Conservation (phyloP, 2,888 invertebrate species). For the Hedya salicella region DNA sequence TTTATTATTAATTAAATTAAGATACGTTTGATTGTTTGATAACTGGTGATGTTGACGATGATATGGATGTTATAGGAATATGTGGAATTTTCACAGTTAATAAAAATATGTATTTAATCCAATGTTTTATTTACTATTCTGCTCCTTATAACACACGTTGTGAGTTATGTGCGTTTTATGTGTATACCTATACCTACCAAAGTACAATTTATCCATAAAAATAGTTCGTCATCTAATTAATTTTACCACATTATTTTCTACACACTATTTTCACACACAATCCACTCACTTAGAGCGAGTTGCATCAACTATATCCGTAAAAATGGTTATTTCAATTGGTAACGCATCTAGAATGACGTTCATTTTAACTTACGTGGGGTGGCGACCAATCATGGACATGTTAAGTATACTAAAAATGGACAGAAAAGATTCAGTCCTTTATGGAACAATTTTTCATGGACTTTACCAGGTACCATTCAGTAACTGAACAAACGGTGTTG, state of each 20-base stretch:
- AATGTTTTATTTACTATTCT: slow-evolving; percentile 60
- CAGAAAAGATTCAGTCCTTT: too few relatives aligned
- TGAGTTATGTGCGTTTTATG: slow-evolving; percentile 16
- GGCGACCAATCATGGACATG: too few relatives aligned
- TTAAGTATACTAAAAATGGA: too few relatives aligned
- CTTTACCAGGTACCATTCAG: too few relatives aligned
- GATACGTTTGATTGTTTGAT: slow-evolving; percentile 49
- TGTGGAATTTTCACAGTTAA: slow-evolving; percentile 74
- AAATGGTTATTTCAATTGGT: too few relatives aligned
- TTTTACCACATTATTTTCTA: background rate
- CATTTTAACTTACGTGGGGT: too few relatives aligned
- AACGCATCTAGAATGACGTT: too few relatives aligned
- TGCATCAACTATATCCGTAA: too few relatives aligned
- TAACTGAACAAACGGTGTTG: too few relatives aligned
- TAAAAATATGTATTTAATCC: slow-evolving; percentile 70
- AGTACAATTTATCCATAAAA: background rate
- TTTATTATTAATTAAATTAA: slow-evolving; percentile 44
- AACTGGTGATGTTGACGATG: slow-evolving; percentile 56
- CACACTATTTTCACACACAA: too few relatives aligned
- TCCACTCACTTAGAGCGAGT: too few relatives aligned
- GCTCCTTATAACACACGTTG: slow-evolving; percentile 49
- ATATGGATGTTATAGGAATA: slow-evolving; percentile 65
- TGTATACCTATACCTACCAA: background rate
- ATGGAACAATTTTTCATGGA: too few relatives aligned
- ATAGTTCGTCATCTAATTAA: background rate